Evolutionary conservation across 2,888 invertebrate genomes (phyloP), one percentile per base, ranked within the genome.

Genomic region (Drosophila eohydei): DNA sequence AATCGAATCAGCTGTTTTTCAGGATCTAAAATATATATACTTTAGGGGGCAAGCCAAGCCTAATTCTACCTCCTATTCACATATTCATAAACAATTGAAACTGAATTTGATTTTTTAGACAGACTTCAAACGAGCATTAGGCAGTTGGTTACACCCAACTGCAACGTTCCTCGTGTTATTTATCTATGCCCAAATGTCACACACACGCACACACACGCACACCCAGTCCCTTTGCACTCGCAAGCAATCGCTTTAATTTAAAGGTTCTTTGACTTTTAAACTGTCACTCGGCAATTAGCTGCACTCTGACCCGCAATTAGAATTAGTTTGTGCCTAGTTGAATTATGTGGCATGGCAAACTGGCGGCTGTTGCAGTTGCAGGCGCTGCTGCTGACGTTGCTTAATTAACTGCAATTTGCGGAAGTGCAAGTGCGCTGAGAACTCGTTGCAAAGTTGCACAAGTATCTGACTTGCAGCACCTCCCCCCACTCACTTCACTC

Each of bases 231-330:
- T 11, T n/a, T 4, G 41, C 48, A 38, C 57, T 62, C 43, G 14
- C 28, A 32, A 21, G 38, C 51, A 65, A 59, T 56, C 38, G 55
- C 34, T 38, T 55, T 76, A 82, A 82, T 78, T 85, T 80, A 86
- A 80, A 81, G 87, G 81, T 88, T 83, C 84, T 64, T 72, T 78
- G 89, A 78, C 87, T 83, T 80, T 68, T 52, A 63, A 74, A 64
- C 74, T 88, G 81, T 76, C 87, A 62, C 61, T 48, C 51, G 58
- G 50, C 89, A 84, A 88, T 84, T 88, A 88, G 84, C 36, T 79
- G 84, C 88, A 74, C 84, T 83, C 64, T 81, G 83, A 77, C 81
- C 66, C n/a, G 83, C 83, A 88, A 88, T 84, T 84, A 83, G 83
- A 74, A 62, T 66, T 46, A 75, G 61, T 58, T 74, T 54, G 54